Percentiles rank a stretch among this genome's conserved stretches.
Evolutionary conservation across 1,140 invertebrate species (phyloP).

Genomic region (Aphaenogaster floridana): DNA sequence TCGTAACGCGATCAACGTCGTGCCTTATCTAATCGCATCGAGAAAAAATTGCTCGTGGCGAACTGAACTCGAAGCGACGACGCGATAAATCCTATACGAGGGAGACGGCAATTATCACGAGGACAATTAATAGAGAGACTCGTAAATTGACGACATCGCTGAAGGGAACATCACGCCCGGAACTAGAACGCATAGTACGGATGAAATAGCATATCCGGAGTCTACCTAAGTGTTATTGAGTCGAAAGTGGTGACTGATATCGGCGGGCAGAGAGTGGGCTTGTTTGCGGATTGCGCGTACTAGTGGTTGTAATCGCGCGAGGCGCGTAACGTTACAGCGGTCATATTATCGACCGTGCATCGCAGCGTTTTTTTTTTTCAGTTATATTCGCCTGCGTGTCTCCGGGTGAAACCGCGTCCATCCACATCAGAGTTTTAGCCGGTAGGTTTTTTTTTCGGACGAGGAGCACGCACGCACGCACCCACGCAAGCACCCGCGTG

Average conservation of each 20-base stretch:
- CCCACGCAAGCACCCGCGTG: no score
- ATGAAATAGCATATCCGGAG: slow-evolving; percentile 34
- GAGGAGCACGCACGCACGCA: slow-evolving; percentile 20
- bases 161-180: neutral
- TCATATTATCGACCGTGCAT: slow-evolving; percentile 54
- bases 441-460: slow-evolving; percentile 33
- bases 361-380: neutral
- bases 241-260: slow-evolving; percentile 58
- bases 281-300: slow-evolving; percentile 45
- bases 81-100: neutral
- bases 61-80: slow-evolving; percentile 2
- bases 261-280: slow-evolving; percentile 53
- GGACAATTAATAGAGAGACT: neutral
- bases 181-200: slow-evolving; percentile 1
- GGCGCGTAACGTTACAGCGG: slow-evolving; percentile 57
- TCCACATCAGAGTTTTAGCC: slow-evolving; percentile 36
- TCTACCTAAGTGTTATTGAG: slow-evolving; percentile 49
- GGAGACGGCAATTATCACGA: neutral
- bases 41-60: neutral
- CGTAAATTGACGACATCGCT: neutral
- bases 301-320: slow-evolving; percentile 49
- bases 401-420: slow-evolving; percentile 45
- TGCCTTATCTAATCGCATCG: slow-evolving; percentile 26
- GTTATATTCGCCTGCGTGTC: slow-evolving; percentile 6
- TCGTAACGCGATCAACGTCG: slow-evolving; percentile 42